Evolutionary conservation across 2,888 invertebrate species (phyloP).

Genomic region (Watsonalla binaria): DNA sequence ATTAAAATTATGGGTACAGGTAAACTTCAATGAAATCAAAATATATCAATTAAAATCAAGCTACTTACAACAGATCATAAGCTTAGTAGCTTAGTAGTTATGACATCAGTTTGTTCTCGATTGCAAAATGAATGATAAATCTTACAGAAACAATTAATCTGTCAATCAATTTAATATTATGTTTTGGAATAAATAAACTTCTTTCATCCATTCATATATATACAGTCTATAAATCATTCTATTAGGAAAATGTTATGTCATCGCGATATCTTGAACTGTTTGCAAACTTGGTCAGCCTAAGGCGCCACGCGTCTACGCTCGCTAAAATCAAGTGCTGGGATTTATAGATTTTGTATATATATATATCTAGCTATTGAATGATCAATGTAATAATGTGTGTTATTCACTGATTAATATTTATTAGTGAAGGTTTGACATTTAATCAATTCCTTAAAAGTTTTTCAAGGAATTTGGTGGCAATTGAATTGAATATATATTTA

Average conservation of each 20-base stretch:
- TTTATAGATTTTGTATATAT: no score
- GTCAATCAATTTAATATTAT: neutral
- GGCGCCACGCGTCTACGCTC: neutral
- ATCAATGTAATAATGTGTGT: no score
- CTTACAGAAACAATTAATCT: neutral
- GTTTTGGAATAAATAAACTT: slow-evolving; percentile 1
- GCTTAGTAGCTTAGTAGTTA: neutral
- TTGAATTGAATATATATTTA: no score
- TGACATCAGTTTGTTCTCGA: neutral
- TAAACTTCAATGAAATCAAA: neutral
- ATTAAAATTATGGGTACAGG: no score
- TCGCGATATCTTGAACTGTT: neutral
- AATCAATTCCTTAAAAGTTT: no score
- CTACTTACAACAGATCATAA: neutral
- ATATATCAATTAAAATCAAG: neutral
- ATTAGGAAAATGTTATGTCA: neutral
- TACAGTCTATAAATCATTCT: neutral
- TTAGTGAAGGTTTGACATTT: no score
- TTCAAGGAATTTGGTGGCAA: no score
- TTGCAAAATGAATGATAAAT: neutral
- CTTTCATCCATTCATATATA: neutral
- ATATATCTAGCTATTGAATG: no score
- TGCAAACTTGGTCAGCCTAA: neutral
- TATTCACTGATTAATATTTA: no score
- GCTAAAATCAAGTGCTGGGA: neutral